These are phyloP conservation scores for Telenomus remus DNA, from an alignment of 1,140 invertebrate species.

Conservation along the genomic window DNA sequence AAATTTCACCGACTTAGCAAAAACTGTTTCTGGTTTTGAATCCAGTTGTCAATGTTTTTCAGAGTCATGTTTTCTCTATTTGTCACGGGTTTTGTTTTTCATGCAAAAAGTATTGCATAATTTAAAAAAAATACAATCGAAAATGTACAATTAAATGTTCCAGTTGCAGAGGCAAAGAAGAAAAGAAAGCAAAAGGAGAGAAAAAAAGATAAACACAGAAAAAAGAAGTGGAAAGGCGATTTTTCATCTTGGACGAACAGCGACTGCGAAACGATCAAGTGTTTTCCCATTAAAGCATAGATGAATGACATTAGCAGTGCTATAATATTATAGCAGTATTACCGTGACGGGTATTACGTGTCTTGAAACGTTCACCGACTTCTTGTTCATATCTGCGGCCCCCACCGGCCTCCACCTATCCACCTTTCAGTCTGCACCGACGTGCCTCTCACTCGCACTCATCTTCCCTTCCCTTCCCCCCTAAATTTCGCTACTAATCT, in stretches of 20 bases:
- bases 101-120: no score
- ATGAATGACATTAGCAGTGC: slow-evolving; percentile 75
- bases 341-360: slow-evolving; percentile 74
- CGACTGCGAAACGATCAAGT: slow-evolving; percentile 47
- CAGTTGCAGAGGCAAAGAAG: no score
- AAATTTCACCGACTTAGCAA: no score
- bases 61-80: no score
- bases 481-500: slow-evolving; percentile 55
- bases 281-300: slow-evolving; percentile 72
- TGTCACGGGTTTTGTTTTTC: no score
- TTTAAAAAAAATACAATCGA: no score
- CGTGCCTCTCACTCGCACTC: slow-evolving; percentile 61
- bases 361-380: slow-evolving; percentile 65
- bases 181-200: neutral
- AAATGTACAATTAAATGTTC: no score
- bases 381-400: slow-evolving; percentile 53
- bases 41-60: no score
- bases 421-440: slow-evolving; percentile 48
- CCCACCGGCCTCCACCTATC: slow-evolving; percentile 47
- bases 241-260: slow-evolving; percentile 51
- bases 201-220: neutral
- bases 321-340: slow-evolving; percentile 75
- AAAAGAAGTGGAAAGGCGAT: slow-evolving; percentile 25
- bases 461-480: slow-evolving; percentile 53
- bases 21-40: no score